Percentiles rank a stretch among this genome's conserved stretches.
Evolutionary conservation across 2,797 vertebrate genomes (phyloP).

Genomic region (Sarcophilus harrisii): DNA sequence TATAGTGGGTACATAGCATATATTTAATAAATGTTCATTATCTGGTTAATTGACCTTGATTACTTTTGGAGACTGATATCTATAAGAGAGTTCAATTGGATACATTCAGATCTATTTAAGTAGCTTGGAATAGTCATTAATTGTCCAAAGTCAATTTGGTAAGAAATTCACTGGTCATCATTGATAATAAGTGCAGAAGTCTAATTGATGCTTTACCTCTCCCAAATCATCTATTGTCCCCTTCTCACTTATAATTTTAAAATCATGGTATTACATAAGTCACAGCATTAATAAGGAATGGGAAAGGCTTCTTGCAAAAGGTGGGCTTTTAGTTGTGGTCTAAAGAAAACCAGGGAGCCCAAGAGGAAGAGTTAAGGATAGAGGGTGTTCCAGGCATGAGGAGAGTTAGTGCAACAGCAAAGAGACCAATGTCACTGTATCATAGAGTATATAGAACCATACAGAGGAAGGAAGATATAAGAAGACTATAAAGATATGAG

Average conservation of each 20-base stretch:
- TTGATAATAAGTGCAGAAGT: not conserved
- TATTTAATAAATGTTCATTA: not conserved
- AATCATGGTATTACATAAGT: not conserved
- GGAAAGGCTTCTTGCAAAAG: not conserved
- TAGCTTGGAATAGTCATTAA: slow-evolving; percentile 15
- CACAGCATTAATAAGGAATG: not conserved
- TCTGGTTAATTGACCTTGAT: not conserved
- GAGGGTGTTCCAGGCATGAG: not conserved
- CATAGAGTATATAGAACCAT: not conserved
- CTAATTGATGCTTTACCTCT: not conserved
- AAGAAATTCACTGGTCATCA: not conserved
- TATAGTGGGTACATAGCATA: not conserved
- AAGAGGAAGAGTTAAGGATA: not conserved
- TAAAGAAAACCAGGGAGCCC: not conserved
- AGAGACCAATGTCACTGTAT: not conserved
- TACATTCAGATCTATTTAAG: slow-evolving; percentile 22
- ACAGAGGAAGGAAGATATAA: not conserved
- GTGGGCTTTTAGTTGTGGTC: not conserved
- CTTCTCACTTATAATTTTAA: not conserved
- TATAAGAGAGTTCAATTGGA: not conserved
- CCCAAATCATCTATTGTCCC: not conserved
- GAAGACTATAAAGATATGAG: not conserved
- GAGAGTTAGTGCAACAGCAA: not conserved
- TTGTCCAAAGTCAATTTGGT: not conserved
- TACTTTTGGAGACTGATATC: not conserved